These are phyloP conservation scores for Lordiphosa clarofinis DNA, from an alignment of 1,140 invertebrate genomes.

Conservation along the genomic window DNA sequence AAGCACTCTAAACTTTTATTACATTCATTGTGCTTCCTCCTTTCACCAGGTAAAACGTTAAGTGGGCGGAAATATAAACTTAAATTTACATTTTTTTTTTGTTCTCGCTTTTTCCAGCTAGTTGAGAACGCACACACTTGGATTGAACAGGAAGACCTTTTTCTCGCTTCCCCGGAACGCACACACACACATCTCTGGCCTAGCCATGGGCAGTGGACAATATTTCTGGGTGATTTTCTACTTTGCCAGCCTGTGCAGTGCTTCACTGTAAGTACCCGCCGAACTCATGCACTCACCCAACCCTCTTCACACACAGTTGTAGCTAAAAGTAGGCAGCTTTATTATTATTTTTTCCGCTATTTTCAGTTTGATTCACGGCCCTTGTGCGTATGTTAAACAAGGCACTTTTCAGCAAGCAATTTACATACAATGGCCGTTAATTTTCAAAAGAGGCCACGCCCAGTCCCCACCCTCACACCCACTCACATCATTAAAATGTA, in stretches of 20 bases:
- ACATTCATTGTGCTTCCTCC: too few species aligned
- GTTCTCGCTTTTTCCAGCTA: too few species aligned
- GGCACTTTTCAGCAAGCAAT: slow-evolving; percentile 41
- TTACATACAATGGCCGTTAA: slow-evolving; percentile 72
- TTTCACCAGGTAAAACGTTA: too few species aligned
- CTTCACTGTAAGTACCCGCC: slow-evolving; percentile 76
- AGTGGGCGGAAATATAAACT: too few species aligned
- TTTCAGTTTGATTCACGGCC: slow-evolving; percentile 9
- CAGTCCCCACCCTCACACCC: slow-evolving; percentile 12
- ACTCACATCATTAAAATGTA: slow-evolving; percentile 66
- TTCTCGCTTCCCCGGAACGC: slow-evolving; percentile 3
- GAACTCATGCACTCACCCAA: slow-evolving; percentile 5
- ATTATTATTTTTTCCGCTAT: slow-evolving; percentile 27
- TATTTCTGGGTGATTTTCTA: slow-evolving; percentile 79
- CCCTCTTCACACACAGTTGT: slow-evolving; percentile 37
- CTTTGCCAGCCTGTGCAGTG: slow-evolving; percentile 79
- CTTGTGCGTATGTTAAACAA: slow-evolving; percentile 42
- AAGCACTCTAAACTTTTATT: too few species aligned
- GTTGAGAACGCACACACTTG: slow-evolving; percentile 2
- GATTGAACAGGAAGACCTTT: slow-evolving; percentile 4
- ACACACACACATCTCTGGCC: slow-evolving; percentile 15
- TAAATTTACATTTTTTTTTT: too few species aligned
- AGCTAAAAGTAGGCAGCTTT: slow-evolving; percentile 25
- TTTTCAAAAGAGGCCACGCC: slow-evolving; percentile 28
- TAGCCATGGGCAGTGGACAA: slow-evolving; percentile 78